Percentiles rank a stretch among this genome's conserved stretches.
phyloP scores from a whole-genome alignment of 1,140 invertebrate genomes.

The Hycleus phaleratus region DNA sequence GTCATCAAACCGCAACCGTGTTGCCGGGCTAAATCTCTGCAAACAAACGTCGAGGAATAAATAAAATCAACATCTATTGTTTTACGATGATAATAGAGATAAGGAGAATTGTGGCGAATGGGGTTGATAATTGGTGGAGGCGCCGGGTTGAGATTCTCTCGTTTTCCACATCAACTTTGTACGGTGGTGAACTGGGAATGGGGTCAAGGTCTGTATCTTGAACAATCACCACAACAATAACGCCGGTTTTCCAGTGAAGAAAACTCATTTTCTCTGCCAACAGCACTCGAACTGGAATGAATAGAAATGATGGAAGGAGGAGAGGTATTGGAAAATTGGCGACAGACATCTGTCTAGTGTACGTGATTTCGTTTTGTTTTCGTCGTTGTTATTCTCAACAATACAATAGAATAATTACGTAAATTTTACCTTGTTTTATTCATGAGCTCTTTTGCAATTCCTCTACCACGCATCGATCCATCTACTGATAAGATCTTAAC shows the following conservation, averaged over 20 bases:
- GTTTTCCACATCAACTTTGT: not conserved
- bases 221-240: too few relatives aligned
- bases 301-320: not conserved
- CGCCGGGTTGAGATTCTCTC: too few relatives aligned
- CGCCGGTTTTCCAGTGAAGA: not conserved
- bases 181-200: not conserved
- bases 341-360: not conserved
- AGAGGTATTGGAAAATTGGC: not conserved
- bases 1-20: slow-evolving; percentile 46
- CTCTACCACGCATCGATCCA: slow-evolving; percentile 53
- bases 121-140: not conserved
- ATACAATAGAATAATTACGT: not conserved
- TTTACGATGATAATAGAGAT: too few relatives aligned
- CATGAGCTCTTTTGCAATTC: slow-evolving; percentile 55
- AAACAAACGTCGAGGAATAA: slow-evolving; percentile 31
- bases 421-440: slow-evolving; percentile 53
- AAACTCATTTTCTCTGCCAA: not conserved
- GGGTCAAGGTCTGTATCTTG: not conserved
- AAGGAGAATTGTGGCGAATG: too few relatives aligned
- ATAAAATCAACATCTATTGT: not conserved
- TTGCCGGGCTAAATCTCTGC: slow-evolving; percentile 49
- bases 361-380: not conserved
- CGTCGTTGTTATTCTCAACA: too few relatives aligned
- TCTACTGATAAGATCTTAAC: slow-evolving; percentile 61
- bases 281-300: not conserved